phyloP scores from a whole-genome alignment of 2,888 invertebrate genomes.

The Cryptocephalus moraei region DNA sequence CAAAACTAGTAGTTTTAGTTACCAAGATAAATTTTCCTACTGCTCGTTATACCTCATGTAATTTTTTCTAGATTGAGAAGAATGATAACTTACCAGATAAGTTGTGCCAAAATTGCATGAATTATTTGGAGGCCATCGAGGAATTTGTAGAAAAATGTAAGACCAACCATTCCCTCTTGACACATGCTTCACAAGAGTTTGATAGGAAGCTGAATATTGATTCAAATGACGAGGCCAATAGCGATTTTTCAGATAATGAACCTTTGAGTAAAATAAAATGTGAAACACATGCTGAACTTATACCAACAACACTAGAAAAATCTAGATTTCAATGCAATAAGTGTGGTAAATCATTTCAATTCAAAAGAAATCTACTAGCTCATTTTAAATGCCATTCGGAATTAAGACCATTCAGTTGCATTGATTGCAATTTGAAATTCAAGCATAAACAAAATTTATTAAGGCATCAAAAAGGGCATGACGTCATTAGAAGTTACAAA shows the following conservation, averaged over 20 bases:
- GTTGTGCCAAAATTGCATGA: constrained; percentile 9
- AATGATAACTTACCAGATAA: constrained; percentile 9
- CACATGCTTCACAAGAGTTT: background rate
- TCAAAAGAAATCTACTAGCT: too few species aligned
- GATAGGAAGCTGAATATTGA: too few species aligned
- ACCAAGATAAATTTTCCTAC: background rate
- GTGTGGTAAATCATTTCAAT: too few species aligned
- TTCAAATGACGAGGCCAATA: too few species aligned
- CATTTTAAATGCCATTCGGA: too few species aligned
- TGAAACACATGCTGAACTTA: constrained; percentile 2
- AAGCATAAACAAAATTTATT: background rate
- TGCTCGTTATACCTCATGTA: background rate
- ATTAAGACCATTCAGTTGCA: too few species aligned
- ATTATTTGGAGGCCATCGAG: constrained; percentile 6
- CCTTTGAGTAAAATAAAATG: background rate
- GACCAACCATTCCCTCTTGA: constrained; percentile 5
- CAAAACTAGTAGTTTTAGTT: too few species aligned
- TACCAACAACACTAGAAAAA: background rate
- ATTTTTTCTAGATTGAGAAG: constrained; percentile 6
- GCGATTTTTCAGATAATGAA: background rate
- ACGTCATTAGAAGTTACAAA: constrained; percentile 1
- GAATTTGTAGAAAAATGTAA: constrained; percentile 10
- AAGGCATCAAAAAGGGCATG: constrained; percentile 1
- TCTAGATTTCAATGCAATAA: too few species aligned
- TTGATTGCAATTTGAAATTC: too few species aligned